phyloP scores from a whole-genome alignment of 2,113 vertebrate species.

The Phoenicopterus ruber region DNA sequence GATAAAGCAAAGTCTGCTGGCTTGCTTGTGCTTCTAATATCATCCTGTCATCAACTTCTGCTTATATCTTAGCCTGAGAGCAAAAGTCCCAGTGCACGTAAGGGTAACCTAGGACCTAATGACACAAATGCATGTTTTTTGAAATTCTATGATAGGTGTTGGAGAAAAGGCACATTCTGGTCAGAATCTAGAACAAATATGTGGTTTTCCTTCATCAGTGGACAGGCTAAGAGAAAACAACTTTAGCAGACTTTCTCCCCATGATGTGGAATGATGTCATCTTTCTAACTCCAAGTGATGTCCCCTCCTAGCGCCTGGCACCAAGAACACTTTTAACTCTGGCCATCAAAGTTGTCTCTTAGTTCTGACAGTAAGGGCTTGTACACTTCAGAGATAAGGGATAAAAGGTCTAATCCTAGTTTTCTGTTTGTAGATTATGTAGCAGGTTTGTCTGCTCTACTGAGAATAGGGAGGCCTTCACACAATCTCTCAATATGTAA shows the following conservation, averaged over 20 bases:
- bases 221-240: neutral
- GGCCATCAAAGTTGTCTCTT: neutral
- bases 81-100: neutral
- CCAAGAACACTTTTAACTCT: neutral
- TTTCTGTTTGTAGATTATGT: neutral
- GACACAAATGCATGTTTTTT: neutral
- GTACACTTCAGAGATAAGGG: neutral
- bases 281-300: neutral
- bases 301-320: neutral
- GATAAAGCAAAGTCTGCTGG: neutral
- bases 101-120: neutral
- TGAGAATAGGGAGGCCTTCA: neutral
- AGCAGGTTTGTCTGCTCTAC: neutral
- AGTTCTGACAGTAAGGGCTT: neutral
- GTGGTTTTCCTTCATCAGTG: neutral
- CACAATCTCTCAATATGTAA: neutral
- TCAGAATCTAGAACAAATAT: neutral
- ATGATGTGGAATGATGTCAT: neutral
- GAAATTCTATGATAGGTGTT: neutral
- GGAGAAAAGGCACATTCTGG: neutral
- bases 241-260: neutral
- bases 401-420: neutral
- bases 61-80: neutral
- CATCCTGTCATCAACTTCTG: neutral
- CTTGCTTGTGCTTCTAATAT: neutral